Evolutionary conservation across 2,888 invertebrate genomes (phyloP), one percentile per base, ranked within the genome.

Genomic region (Polylopha cassiicola): DNA sequence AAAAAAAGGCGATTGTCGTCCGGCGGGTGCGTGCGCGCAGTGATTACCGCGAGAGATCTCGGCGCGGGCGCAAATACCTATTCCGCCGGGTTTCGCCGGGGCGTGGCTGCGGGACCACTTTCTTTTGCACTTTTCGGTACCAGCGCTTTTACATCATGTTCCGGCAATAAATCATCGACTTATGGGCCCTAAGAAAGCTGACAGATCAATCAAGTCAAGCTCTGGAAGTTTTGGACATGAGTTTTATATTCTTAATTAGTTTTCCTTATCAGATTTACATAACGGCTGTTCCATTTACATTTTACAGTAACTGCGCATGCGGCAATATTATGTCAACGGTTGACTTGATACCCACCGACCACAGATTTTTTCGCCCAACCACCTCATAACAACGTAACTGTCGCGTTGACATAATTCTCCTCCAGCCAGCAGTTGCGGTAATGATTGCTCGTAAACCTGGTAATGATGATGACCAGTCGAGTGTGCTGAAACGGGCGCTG

Each of bases 341-440:
- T 32, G 44, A 39, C 20, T 26, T 37, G 44, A 24, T 37, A 23
- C 33, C 43, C 27, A 43, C 45, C 39, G 37, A 50, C 50, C 49
- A 46, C 52, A 47, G 29, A 32, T 27, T 39, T 51, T 51, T 55
- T 50, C 51, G 45, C 39, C 30, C 34, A 26, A 28, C 44, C 37
- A 37, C 43, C n/a, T 27, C 30, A 24, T 48, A 42, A 43, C 47
- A 46, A 46, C 50, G 42, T 53, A 53, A 53, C 53, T 53, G 53
- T 53, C 39, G 37, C 43, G 39, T 50, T 51, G 53, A 54, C 55
- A 55, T 53, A 50, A 52, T 55, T 55, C n/a, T 47, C 50, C 31
- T 41, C 32, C 43, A 48, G 48, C 42, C 45, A 42, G 42, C 46
- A 38, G 39, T 37, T 43, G 38, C 22, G 31, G 24, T 48, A 49